These are phyloP conservation scores for Sebastes paucispinis DNA, from an alignment of 2,797 vertebrate genomes.

Conservation along the genomic window DNA sequence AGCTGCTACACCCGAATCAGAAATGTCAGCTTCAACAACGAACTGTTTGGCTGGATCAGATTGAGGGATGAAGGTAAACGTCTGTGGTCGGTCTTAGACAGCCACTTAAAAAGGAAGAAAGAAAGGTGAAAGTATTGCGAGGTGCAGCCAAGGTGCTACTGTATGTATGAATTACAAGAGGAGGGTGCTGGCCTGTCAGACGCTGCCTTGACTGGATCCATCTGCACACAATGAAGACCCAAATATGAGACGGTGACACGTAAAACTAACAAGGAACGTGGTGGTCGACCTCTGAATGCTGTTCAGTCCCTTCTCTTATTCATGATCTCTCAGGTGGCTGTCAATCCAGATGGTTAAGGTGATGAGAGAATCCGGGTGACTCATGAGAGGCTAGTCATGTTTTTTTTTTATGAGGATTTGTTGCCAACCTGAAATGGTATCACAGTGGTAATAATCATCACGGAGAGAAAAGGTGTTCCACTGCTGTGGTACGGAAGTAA, in stretches of 20 bases:
- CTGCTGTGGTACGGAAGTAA: slow-evolving; percentile 24
- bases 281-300: neutral
- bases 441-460: slow-evolving; percentile 1
- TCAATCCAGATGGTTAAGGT: neutral
- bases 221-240: neutral
- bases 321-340: neutral
- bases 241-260: neutral
- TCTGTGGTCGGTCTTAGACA: neutral
- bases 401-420: neutral
- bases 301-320: neutral
- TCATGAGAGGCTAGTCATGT: neutral
- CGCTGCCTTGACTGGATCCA: neutral
- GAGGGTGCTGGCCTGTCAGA: neutral
- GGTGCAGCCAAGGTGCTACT: neutral
- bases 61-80: neutral
- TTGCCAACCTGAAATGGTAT: neutral
- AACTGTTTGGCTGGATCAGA: neutral
- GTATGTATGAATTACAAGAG: neutral
- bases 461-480: slow-evolving; percentile 40
- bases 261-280: neutral
- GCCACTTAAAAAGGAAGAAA: neutral
- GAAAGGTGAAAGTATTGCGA: neutral
- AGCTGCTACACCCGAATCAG: neutral
- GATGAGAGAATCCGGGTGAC: neutral
- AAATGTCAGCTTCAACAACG: neutral